Base-by-base conservation (phyloP, 2,797 vertebrate species). In the Sebastes nivosus region DNA sequence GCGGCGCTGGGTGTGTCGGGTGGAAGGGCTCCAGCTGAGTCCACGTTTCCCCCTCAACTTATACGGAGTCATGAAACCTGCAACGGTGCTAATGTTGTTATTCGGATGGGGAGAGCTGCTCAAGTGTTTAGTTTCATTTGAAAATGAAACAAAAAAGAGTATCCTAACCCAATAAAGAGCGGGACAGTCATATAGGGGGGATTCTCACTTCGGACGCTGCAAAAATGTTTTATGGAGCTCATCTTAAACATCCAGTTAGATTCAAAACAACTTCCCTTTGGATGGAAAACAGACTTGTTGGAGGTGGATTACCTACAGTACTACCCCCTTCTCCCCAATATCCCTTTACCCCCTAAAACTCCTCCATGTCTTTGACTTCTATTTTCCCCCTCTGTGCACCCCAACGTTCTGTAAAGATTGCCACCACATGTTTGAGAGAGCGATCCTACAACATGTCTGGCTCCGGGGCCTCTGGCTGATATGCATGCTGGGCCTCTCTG, bases 211-310 rank as follows among this genome's bases (percentile, higher is more conserved):
- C 4, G 11, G 5, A 58, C 9, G 4, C 24, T 11, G 2, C 70
- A 74, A 50, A 78, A 80, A 72, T 82, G 36, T 87, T 83, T 82
- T 71, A 69, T 46, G 59, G 29, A 67, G 75, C 75, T 89, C 87
- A 85, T 89, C 87, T 81, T 80, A 78, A 81, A 78, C 67, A 73
- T 74, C 58, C 32, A 74, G 29, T 83, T 69, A 71, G 74, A 90
- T 60, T 72, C 57, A 81, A 88, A 93, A 90, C 76, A 88, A 87
- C 72, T 67, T 86, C 54, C 61, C 69, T 66, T 61, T 75, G 60
- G 90, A 94, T 87, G 77, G 55, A 89, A 93, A 91, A 85, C 93
- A 95, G 88, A 89, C 78, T 83, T 64, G 60, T 67, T 89, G 87
- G 87, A 92, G 92, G 71, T 80, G 55, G 86, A 81, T 86, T 88